Conservation (phyloP, 2,888 invertebrate species). For the Nebria brevicollis region DNA sequence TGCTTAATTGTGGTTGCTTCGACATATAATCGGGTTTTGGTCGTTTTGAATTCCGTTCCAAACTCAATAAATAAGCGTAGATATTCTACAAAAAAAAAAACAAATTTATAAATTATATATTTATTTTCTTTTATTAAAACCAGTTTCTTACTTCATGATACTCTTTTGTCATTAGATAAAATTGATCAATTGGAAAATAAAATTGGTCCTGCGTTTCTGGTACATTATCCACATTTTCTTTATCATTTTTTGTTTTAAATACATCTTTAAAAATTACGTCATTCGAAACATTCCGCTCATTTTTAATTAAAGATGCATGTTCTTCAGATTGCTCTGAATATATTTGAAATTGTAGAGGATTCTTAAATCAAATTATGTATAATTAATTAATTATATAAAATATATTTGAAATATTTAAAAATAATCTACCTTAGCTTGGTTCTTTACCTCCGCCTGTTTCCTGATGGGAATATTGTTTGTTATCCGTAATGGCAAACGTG, state of each 20-base stretch:
- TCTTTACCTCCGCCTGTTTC: neutral
- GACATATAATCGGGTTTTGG: conserved; percentile 57
- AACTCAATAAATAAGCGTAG: conserved; percentile 53
- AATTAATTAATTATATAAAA: neutral
- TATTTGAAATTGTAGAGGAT: neutral
- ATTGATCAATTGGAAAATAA: conserved; percentile 24
- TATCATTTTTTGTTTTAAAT: neutral
- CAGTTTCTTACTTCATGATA: conserved; percentile 25
- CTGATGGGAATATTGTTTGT: conserved; percentile 4
- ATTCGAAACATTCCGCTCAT: neutral
- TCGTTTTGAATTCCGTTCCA: conserved; percentile 51
- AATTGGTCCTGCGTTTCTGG: conserved; percentile 10
- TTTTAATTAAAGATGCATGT: neutral
- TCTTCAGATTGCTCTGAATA: neutral
- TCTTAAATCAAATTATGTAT: neutral
- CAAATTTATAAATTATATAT: conserved; percentile 22
- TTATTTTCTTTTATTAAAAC: too few relatives aligned
- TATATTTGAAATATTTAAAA: neutral
- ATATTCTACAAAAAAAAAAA: conserved; percentile 53
- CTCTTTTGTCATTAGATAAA: conserved; percentile 21
- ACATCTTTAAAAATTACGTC: neutral
- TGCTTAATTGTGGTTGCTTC: conserved; percentile 57
- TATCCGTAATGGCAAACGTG: conserved; percentile 19
- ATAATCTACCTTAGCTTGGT: neutral
- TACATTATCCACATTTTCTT: neutral